Evolutionary conservation across 2,888 invertebrate genomes (phyloP).

Genomic region (Leptothorax acervorum): DNA sequence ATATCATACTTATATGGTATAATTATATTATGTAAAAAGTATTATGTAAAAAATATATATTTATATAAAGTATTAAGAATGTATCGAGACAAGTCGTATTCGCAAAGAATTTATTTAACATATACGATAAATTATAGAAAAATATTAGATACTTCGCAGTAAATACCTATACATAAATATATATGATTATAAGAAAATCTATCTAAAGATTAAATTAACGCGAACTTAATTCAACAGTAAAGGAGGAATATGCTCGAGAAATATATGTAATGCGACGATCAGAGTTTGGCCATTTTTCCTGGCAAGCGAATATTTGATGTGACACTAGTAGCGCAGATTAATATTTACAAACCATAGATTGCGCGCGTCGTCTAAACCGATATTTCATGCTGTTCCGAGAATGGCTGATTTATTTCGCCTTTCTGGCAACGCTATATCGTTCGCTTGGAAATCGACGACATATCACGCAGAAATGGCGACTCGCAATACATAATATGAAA

Average conservation of each 20-base stretch:
- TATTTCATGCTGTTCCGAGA: constrained; percentile 40
- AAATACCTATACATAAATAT: too few species aligned
- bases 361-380: constrained; percentile 32
- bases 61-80: neutral
- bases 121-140: neutral
- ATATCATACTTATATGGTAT: neutral
- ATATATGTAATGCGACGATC: constrained; percentile 8
- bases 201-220: constrained; percentile 3
- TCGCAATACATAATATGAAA: constrained; percentile 60
- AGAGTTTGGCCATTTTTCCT: constrained; percentile 14
- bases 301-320: constrained; percentile 63
- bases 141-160: too few species aligned
- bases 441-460: constrained; percentile 36
- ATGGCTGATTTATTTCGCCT: constrained; percentile 61
- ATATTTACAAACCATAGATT: constrained; percentile 59
- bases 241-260: neutral
- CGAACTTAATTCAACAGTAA: constrained; percentile 9
- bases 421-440: constrained; percentile 15
- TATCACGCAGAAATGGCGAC: constrained; percentile 10
- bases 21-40: neutral
- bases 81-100: neutral
- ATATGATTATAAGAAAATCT: neutral
- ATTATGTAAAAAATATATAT: neutral
- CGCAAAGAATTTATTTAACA: neutral
- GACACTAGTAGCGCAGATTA: constrained; percentile 27